These are phyloP conservation scores for Melinaea menophilus DNA, from an alignment of 2,888 invertebrate species.

Conservation along the genomic window DNA sequence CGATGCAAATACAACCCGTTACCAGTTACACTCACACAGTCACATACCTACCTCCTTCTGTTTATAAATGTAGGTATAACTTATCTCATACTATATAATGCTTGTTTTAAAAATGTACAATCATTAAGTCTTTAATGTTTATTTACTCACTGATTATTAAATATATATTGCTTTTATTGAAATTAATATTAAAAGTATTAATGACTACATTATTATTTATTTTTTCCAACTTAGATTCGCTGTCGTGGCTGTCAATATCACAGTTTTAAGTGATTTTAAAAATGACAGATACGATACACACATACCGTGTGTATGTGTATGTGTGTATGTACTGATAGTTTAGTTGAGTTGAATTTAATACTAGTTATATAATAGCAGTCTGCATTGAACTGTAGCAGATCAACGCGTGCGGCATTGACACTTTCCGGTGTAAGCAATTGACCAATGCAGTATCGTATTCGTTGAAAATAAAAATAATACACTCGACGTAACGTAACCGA, in stretches of 20 bases:
- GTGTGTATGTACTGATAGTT: not conserved
- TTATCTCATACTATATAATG: not conserved
- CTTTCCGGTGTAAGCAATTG: slow-evolving; percentile 37
- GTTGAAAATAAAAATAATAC: slow-evolving; percentile 1
- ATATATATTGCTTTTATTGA: too few relatives aligned
- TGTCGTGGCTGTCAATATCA: too few relatives aligned
- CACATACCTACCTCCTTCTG: slow-evolving; percentile 25
- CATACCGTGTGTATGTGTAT: not conserved
- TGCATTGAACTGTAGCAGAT: not conserved
- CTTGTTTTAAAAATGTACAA: not conserved
- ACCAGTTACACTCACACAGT: slow-evolving; percentile 28
- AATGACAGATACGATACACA: too few relatives aligned
- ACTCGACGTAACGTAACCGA: not conserved
- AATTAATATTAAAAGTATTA: too few relatives aligned
- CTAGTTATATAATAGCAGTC: not conserved
- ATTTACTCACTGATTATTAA: too few relatives aligned
- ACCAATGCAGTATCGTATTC: slow-evolving; percentile 14
- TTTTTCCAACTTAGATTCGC: too few relatives aligned
- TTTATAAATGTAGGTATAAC: slow-evolving; percentile 6
- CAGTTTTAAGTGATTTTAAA: too few relatives aligned
- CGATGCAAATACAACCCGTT: slow-evolving; percentile 26
- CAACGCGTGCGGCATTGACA: slow-evolving; percentile 40
- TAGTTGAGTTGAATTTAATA: not conserved
- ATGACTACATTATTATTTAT: too few relatives aligned
- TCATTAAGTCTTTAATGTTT: too few relatives aligned